Base-by-base conservation (phyloP, 1,140 invertebrate species). In the Anagrus nilaparvatae region DNA sequence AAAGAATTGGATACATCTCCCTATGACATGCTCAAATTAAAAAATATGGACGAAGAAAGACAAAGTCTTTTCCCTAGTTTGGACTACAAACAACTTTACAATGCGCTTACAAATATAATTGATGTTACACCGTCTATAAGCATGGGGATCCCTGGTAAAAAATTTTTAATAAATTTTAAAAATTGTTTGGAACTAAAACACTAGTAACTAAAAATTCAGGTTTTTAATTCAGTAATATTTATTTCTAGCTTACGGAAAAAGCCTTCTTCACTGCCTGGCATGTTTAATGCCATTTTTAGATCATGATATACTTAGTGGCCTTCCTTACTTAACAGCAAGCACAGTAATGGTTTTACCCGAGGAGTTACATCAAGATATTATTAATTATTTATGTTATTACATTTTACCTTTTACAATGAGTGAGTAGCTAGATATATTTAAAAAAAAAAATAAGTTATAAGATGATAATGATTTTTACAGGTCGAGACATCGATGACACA, bases 221-320 rank as follows among this genome's bases (percentile, higher is more conserved):
- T 17, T 32, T 32, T 17, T 3, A 16, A 6, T 4, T n/a, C 28
- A 29, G 12, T 29, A 17, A 32, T 32, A 39, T 48, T 40, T 25
- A 12, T 13, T 59, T 70, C 18, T 61, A 96, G 94, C 79, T 40
- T 91, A 98, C 64, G 94, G 91, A 18, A 82, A 90, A 70, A 80
- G 86, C 20, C 75, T 95, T 34, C 70, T 97, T 3, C 87, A 94
- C 65, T 90, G 88, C 55, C 67, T 96, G 35, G 84, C 87, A 38
- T 93, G 89, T 61, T 72, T 99, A 43, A 75, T 98, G 44, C 93
- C 95, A 13, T 99, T 99, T 65, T 68, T 99, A 49, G 94, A 98
- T 60, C 84, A 92, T 58, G 93, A 97, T 61, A 74, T 92, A 51
- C 87, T 99, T 50, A 93, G 98, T 71, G 88, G 87, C 54, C 70